Evolutionary conservation across 1,140 invertebrate species (phyloP).

Genomic region (Camponotus vicinus): DNA sequence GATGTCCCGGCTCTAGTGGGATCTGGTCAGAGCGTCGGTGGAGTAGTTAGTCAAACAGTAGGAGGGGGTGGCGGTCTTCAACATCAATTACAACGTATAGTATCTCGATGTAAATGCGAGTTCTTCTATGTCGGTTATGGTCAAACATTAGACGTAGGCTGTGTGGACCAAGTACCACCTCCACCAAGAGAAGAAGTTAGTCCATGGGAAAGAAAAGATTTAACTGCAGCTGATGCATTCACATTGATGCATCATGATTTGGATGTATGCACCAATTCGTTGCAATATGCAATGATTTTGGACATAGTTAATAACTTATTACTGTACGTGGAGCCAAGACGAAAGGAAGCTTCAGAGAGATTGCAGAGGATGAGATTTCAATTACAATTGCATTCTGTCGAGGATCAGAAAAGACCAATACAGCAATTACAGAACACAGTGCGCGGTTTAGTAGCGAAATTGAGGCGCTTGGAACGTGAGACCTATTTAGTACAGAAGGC

Average conservation of each 20-base stretch:
- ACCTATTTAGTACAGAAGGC: constrained; percentile 92
- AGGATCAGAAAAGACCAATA: constrained; percentile 96
- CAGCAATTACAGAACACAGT: constrained; percentile 96
- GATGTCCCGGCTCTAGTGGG: constrained; percentile 96
- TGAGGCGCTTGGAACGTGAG: constrained; percentile 95
- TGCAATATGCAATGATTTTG: constrained; percentile 98
- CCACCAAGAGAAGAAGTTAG: constrained; percentile 90
- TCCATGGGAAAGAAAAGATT: constrained; percentile 92
- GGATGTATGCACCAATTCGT: constrained; percentile 98
- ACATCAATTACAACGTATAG: constrained; percentile 96
- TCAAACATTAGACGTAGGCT: constrained; percentile 91
- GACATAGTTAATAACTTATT: constrained; percentile 99
- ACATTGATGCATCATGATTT: constrained; percentile 99
- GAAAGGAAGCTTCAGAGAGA: constrained; percentile 96
- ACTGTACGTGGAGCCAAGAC: constrained; percentile 97
- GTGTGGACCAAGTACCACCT: constrained; percentile 89
- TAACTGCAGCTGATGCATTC: constrained; percentile 97
- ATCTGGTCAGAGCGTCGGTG: constrained; percentile 98
- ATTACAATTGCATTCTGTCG: constrained; percentile 94
- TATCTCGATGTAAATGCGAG: constrained; percentile 98
- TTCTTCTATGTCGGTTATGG: constrained; percentile 99
- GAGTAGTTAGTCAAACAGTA: constrained; percentile 96
- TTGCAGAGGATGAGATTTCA: constrained; percentile 97
- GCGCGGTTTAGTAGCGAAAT: constrained; percentile 91
- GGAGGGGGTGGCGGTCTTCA: constrained; percentile 90